These are phyloP conservation scores for Molothrus ater DNA, from an alignment of 2,797 vertebrate species.

Conservation along the genomic window DNA sequence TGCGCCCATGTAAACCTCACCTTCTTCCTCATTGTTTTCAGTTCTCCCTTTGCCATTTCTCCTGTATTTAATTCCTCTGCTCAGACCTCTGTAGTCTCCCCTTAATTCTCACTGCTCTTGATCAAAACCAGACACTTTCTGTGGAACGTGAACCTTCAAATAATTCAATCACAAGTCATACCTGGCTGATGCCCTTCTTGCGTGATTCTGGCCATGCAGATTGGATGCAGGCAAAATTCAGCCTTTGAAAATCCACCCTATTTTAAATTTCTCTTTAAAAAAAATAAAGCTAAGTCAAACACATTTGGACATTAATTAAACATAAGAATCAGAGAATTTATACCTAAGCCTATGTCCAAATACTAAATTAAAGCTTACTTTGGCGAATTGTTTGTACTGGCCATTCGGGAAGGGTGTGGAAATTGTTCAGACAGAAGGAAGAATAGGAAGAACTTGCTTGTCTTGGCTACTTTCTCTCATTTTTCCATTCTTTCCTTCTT, in stretches of 20 bases:
- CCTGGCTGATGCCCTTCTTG: neutral
- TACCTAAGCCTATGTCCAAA: slow-evolving; percentile 47
- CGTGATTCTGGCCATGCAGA: neutral
- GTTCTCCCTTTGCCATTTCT: neutral
- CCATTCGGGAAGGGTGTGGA: slow-evolving; percentile 66
- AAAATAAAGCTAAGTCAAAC: slow-evolving; percentile 29
- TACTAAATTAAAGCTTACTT: slow-evolving; percentile 72
- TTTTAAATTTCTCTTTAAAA: neutral
- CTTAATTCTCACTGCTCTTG: neutral
- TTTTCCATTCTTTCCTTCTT: slow-evolving; percentile 67
- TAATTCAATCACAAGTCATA: neutral
- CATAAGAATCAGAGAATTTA: slow-evolving; percentile 21
- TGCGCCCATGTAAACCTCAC: neutral
- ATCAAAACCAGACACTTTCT: neutral
- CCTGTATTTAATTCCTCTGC: neutral
- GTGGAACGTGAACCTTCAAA: neutral
- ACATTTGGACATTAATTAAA: slow-evolving; percentile 32
- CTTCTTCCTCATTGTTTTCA: neutral
- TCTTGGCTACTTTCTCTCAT: slow-evolving; percentile 73
- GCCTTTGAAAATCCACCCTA: neutral
- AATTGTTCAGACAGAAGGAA: slow-evolving; percentile 70
- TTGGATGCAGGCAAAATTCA: neutral
- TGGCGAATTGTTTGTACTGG: slow-evolving; percentile 63
- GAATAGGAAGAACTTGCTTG: slow-evolving; percentile 79
- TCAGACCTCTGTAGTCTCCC: neutral